Conservation (phyloP, 2,797 vertebrate genomes). For the Tragelaphus eurycerus region DNA sequence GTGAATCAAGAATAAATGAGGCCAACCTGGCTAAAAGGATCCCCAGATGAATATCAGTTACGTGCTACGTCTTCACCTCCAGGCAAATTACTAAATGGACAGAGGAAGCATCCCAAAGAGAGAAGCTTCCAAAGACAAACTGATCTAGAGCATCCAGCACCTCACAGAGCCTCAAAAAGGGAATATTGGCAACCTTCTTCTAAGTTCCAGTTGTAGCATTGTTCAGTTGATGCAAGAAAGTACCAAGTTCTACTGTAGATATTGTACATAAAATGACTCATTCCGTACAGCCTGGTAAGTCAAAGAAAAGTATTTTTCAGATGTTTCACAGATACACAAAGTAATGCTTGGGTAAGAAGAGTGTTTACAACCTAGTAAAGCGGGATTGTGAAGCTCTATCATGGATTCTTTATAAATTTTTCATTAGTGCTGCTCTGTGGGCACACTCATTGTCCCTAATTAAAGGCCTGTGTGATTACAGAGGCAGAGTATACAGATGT, state of each 20-base stretch:
- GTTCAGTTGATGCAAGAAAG: slow-evolving; percentile 60
- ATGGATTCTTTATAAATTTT: background rate
- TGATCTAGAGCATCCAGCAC: slow-evolving; percentile 56
- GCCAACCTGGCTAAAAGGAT: slow-evolving; percentile 89
- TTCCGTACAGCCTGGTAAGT: slow-evolving; percentile 73
- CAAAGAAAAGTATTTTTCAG: slow-evolving; percentile 81
- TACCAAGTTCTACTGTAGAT: slow-evolving; percentile 76
- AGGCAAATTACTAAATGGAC: slow-evolving; percentile 56
- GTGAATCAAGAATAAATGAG: slow-evolving; percentile 84
- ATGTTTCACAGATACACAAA: slow-evolving; percentile 81
- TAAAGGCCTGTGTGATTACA: background rate
- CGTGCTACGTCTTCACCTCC: slow-evolving; percentile 60
- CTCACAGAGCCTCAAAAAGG: slow-evolving; percentile 52
- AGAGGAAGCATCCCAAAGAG: slow-evolving; percentile 51
- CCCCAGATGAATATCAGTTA: slow-evolving; percentile 88
- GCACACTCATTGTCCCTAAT: background rate
- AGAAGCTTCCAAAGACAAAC: slow-evolving; percentile 36
- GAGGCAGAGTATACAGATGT: background rate
- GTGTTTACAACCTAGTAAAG: background rate
- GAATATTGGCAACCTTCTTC: slow-evolving; percentile 77
- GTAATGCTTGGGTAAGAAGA: slow-evolving; percentile 50
- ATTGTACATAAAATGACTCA: slow-evolving; percentile 68
- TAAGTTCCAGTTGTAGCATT: slow-evolving; percentile 53
- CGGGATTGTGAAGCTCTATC: background rate
- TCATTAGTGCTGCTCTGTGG: background rate